Conservation (phyloP, 2,113 vertebrate species). For the Callorhinus ursinus region DNA sequence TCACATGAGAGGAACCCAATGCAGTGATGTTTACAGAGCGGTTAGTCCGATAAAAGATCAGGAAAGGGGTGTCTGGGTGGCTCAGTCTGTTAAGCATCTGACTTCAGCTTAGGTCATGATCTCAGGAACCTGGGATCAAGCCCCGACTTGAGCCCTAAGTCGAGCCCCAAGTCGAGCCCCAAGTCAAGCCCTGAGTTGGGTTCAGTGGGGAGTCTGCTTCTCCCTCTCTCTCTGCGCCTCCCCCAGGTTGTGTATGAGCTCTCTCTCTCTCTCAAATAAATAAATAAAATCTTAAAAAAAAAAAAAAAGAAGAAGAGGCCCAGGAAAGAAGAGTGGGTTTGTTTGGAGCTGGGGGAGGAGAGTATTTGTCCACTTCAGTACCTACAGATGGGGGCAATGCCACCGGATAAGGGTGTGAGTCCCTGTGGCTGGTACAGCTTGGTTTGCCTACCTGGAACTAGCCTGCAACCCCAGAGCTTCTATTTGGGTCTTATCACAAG, state of each 20-base stretch:
- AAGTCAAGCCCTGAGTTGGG: not conserved
- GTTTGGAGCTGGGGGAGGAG: too few relatives aligned
- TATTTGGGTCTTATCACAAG: not conserved
- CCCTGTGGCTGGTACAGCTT: not conserved
- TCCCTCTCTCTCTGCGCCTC: not conserved
- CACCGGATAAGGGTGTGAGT: accelerated
- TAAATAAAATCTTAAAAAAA: not conserved
- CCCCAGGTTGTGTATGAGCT: not conserved
- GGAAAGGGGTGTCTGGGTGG: not conserved
- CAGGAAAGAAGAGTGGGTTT: not conserved
- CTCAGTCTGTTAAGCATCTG: not conserved
- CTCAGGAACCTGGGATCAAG: not conserved
- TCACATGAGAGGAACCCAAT: not conserved
- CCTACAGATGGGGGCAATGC: too few relatives aligned
- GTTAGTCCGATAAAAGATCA: not conserved
- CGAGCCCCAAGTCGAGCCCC: too few relatives aligned
- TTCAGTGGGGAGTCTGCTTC: not conserved
- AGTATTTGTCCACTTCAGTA: not conserved
- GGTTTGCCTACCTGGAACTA: not conserved
- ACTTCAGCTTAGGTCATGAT: not conserved
- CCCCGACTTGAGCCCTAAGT: not conserved
- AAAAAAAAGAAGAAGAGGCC: not conserved
- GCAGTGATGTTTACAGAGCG: accelerated
- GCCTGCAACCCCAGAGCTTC: not conserved
- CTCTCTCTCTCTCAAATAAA: not conserved